Percentiles rank a stretch among this genome's conserved stretches.
Evolutionary conservation across 2,113 vertebrate species (phyloP).

Genomic region (Pavo muticus): DNA sequence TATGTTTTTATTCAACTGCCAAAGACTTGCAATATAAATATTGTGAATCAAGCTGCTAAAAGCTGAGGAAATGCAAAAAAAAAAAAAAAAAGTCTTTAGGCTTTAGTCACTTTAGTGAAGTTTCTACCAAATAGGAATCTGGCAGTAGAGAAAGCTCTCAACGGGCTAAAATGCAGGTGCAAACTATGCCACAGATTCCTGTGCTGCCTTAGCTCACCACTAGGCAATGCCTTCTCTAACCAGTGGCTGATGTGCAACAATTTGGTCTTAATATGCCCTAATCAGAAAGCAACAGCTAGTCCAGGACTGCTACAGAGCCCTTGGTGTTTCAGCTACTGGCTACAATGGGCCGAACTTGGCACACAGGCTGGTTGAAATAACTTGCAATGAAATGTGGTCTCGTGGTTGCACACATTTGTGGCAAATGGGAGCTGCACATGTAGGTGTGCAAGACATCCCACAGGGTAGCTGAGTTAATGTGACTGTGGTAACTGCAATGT

Average conservation of each 20-base stretch:
- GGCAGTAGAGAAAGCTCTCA: background rate
- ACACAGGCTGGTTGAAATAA: background rate
- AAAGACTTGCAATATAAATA: background rate
- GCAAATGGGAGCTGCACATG: background rate
- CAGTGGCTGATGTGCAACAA: background rate
- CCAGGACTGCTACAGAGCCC: background rate
- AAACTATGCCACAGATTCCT: background rate
- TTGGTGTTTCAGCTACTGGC: rapidly evolving
- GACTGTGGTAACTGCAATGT: background rate
- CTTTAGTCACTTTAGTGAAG: background rate
- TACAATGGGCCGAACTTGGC: background rate
- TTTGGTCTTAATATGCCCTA: background rate
- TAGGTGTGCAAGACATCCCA: background rate
- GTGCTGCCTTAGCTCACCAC: background rate
- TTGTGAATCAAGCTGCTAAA: background rate
- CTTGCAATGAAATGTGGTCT: background rate
- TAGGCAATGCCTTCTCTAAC: constrained; percentile 27
- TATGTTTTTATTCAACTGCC: background rate
- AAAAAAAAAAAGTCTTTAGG: background rate
- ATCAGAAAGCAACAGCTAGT: background rate
- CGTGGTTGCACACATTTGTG: background rate
- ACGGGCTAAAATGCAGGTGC: background rate
- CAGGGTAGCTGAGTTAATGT: background rate
- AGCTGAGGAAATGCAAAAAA: background rate
- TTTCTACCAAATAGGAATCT: background rate